Evolutionary conservation across 1,140 invertebrate genomes (phyloP), one percentile per base, ranked within the genome.

Genomic region (Drosophila bipectinata): DNA sequence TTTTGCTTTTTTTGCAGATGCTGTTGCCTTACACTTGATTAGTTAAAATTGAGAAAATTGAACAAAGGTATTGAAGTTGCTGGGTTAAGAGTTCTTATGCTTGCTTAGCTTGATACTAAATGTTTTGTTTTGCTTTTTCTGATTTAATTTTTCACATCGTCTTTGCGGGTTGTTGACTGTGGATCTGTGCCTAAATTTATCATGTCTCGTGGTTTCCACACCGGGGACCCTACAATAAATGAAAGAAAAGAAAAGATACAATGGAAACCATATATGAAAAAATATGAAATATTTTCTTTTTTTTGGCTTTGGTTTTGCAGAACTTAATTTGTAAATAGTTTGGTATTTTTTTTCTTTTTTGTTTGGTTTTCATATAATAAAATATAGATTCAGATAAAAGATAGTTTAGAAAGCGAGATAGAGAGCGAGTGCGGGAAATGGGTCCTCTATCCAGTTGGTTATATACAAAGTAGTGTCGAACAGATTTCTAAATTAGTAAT

Each of bases 191-290:
- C 89, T 92, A 92, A 92, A 91, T 90, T 92, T 91, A 92, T 92
- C 93, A 93, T 94, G 93, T 96, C 96, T 93, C 96, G 94, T 93
- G 96, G 96, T 95, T 97, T 98, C 96, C 96, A 97, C 92, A 97
- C 95, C 91, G 96, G 96, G 91, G 96, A 97, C 92, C 96, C 96
- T 95, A 95, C 93, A 95, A 95, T 93, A 93, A 93, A 90, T 91
- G 89, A 91, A 91, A 90, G 85, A 91, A 90, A 91, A 88, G 77
- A 91, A 91, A 92, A 90, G 77, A 91, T 90, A 83, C 75, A 84
- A 82, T 90, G 89, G 88, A 92, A 91, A 92, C 84, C 90, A 90
- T 91, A 90, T 91, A 91, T 91, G 85, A 91, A 91, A 91, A 84
- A 83, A 75, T 80, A 87, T 82, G 68, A 87, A 68, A 77, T 75